Percentiles rank a stretch among this genome's conserved stretches.
Conservation (phyloP, 1,140 invertebrate species). For the Dendrolimus kikuchii region DNA sequence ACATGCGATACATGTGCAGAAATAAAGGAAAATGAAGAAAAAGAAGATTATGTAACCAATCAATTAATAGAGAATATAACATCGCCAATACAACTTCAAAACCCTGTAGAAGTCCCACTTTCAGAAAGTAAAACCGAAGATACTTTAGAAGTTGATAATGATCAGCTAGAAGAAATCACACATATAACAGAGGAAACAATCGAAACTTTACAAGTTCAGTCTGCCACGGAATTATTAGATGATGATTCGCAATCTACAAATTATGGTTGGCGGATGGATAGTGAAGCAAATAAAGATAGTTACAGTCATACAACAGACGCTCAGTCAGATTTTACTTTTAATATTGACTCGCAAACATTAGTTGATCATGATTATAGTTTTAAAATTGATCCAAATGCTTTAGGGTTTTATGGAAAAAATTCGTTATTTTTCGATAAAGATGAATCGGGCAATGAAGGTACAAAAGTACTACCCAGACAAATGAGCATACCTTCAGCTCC, state of each 20-base stretch:
- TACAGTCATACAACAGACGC: neutral
- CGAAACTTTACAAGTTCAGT: slow-evolving; percentile 40
- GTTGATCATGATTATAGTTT: slow-evolving; percentile 23
- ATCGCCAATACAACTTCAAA: slow-evolving; percentile 51
- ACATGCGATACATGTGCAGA: slow-evolving; percentile 56
- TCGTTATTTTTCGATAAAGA: slow-evolving; percentile 41
- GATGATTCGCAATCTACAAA: slow-evolving; percentile 12
- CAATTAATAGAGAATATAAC: slow-evolving; percentile 63
- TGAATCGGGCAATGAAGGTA: slow-evolving; percentile 49
- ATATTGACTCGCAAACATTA: slow-evolving; percentile 5
- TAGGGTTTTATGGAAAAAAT: slow-evolving; percentile 32
- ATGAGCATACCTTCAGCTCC: slow-evolving; percentile 44
- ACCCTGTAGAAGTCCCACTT: slow-evolving; percentile 46
- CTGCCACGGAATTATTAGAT: slow-evolving; percentile 34
- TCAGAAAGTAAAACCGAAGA: slow-evolving; percentile 20
- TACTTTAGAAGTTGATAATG: slow-evolving; percentile 18
- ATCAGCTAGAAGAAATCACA: slow-evolving; percentile 37
- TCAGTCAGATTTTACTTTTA: slow-evolving; percentile 6
- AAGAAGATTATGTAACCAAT: slow-evolving; percentile 48
- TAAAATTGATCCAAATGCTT: slow-evolving; percentile 21
- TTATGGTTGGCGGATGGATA: slow-evolving; percentile 10
- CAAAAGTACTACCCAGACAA: slow-evolving; percentile 39
- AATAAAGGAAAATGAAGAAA: slow-evolving; percentile 42
- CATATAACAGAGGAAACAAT: slow-evolving; percentile 48
- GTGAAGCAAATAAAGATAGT: slow-evolving; percentile 32